phyloP scores from a whole-genome alignment of 2,113 vertebrate genomes.

The Andinoacara biseriatus region DNA sequence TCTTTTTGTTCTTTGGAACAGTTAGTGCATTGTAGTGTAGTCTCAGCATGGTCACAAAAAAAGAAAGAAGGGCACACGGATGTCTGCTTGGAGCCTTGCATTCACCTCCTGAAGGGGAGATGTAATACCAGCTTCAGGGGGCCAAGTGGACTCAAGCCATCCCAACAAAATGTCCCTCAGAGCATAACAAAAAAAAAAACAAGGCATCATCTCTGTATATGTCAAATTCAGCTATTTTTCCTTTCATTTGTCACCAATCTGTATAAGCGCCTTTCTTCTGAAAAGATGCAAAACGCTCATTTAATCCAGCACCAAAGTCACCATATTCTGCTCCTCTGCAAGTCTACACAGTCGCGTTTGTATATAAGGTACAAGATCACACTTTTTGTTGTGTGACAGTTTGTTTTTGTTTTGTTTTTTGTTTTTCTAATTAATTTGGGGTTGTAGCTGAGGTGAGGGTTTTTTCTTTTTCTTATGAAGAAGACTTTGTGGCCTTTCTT shows the following conservation, averaged over 20 bases:
- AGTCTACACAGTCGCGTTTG: slow-evolving; percentile 63
- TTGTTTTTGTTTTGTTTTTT: slow-evolving; percentile 26
- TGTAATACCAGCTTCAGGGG: not conserved
- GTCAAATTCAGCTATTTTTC: not conserved
- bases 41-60: not conserved
- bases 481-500: slow-evolving; percentile 72
- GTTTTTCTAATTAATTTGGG: slow-evolving; percentile 16
- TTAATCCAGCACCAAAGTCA: slow-evolving; percentile 71
- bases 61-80: rapidly evolving
- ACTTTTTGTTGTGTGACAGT: slow-evolving; percentile 51
- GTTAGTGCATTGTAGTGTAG: not conserved
- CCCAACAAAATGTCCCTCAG: not conserved
- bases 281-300: slow-evolving; percentile 45
- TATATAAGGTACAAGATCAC: slow-evolving; percentile 77
- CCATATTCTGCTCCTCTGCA: slow-evolving; percentile 35
- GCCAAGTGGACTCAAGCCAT: not conserved
- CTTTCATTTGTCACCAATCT: slow-evolving; percentile 2
- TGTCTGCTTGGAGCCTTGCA: not conserved
- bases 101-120: not conserved
- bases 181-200: not conserved
- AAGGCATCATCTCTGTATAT: not conserved
- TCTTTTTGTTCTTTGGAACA: not conserved
- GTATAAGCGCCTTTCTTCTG: slow-evolving; percentile 56
- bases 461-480: slow-evolving; percentile 23
- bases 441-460: slow-evolving; percentile 25